Base-by-base conservation (phyloP, 2,797 vertebrate genomes). In the Dermochelys coriacea region DNA sequence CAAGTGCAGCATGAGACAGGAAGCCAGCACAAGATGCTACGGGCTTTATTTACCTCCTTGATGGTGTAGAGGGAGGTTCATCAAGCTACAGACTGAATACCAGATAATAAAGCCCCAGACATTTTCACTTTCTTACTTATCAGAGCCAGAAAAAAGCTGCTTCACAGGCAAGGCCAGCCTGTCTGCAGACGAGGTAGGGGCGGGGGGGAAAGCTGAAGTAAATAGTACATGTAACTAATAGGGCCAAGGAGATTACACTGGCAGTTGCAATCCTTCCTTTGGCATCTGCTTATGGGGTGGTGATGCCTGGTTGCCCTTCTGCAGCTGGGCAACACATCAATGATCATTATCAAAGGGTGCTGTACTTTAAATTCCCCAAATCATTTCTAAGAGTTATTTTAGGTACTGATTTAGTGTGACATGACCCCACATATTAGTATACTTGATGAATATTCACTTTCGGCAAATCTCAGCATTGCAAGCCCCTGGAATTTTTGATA, bases 401-500 rank as follows among this genome's bases (percentile, higher is more conserved):
- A 96, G 95, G 79, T 57, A 91, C 7, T 37, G 86, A 18, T 85
- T 93, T 89, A 95, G 86, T 34, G 78, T 31, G 80, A 86, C 1
- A 1, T 47, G 61, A 95, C 75, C 88, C 61, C 89, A 84, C 90
- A 87, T 55, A 92, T 78, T 45, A 88, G 84, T 88, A 34, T 71
- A 91, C 15, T 75, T 93, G 18, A 95, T 25, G 34, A 77, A 87
- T 85, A 84, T 55, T 86, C 27, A 92, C 59, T 89, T 71, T 78
- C 59, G 81, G 64, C 71, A 94, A 34, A 52, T 89, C 95, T 92
- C 61, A 94, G 74, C 77, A 79, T 16, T 59, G 88, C 64, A 91
- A 95, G 80, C 55, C 74, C 82, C 80, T 59, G 88, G 92, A 97
- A 96, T 96, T 93, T 95, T 92, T 95, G 83, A 95, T 47, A 93